A percentile compares a stretch with the other conserved stretches of the same genome.
These are phyloP conservation scores for Caradrina clavipalpis DNA, from an alignment of 2,888 invertebrate species.

Conservation along the genomic window DNA sequence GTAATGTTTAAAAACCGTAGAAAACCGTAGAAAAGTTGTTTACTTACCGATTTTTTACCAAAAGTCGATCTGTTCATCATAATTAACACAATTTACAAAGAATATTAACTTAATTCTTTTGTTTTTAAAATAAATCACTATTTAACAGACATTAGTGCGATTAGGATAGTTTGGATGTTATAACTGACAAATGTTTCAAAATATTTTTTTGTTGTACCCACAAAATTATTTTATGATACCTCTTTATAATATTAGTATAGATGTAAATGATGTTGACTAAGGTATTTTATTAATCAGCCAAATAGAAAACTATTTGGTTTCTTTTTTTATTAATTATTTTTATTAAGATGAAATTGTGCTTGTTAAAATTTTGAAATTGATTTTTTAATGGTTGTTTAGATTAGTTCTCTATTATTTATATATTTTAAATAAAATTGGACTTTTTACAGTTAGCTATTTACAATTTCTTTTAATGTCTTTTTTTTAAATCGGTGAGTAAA, in stretches of 20 bases:
- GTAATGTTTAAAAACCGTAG: neutral
- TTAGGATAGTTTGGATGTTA: neutral
- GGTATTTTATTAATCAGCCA: conserved; percentile 11
- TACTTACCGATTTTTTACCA: conserved; percentile 67
- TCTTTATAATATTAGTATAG: too few relatives aligned
- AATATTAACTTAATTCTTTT: neutral
- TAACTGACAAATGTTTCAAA: conserved; percentile 4
- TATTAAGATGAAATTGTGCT: too few relatives aligned
- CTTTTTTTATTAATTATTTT: too few relatives aligned
- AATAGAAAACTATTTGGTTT: neutral
- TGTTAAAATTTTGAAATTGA: too few relatives aligned
- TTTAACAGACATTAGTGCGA: conserved; percentile 18
- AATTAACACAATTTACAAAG: neutral
- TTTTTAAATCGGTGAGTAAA: too few relatives aligned
- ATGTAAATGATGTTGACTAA: neutral
- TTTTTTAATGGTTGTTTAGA: too few relatives aligned
- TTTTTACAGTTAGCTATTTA: neutral
- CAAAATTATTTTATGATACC: conserved; percentile 1
- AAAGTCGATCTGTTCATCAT: conserved; percentile 64
- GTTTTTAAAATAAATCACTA: conserved; percentile 21
- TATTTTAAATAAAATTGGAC: too few relatives aligned
- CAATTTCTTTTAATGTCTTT: too few relatives aligned
- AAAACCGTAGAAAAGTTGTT: neutral
- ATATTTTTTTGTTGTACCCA: conserved; percentile 30
- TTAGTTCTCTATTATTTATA: too few relatives aligned